phyloP scores from a whole-genome alignment of 2,113 vertebrate species.

The Pedetes capensis region DNA sequence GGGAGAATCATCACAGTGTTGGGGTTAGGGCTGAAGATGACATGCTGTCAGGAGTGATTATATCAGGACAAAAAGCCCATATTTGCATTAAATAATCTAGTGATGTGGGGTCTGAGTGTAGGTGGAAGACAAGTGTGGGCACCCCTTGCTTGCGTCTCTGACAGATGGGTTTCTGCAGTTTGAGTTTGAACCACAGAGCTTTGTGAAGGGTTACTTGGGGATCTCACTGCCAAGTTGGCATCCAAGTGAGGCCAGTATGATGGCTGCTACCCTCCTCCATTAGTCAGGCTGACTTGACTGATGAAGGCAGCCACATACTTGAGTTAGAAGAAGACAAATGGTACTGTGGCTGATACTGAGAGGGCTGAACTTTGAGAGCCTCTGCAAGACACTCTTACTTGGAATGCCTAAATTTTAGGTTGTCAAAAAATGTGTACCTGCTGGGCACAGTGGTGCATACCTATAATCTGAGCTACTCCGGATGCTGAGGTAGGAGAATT shows the following conservation, averaged over 20 bases:
- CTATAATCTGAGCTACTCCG: too few species aligned
- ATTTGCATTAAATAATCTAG: not conserved
- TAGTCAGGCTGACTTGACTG: not conserved
- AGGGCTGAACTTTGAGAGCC: not conserved
- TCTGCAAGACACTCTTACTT: not conserved
- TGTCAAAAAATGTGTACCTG: not conserved
- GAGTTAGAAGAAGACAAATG: not conserved
- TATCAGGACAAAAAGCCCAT: not conserved
- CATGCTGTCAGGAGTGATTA: not conserved
- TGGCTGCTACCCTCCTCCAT: not conserved
- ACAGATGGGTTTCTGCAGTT: not conserved
- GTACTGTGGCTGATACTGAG: not conserved
- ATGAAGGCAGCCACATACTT: fast-evolving
- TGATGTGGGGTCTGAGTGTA: not conserved
- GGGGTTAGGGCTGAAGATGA: fast-evolving
- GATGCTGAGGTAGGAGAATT: too few species aligned
- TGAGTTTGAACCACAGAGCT: not conserved
- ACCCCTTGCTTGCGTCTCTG: not conserved
- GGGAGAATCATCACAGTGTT: not conserved
- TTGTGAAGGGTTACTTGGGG: not conserved
- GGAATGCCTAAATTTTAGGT: not conserved
- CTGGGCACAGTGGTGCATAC: too few species aligned
- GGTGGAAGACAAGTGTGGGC: not conserved
- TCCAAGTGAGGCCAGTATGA: not conserved
- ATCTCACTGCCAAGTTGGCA: not conserved